phyloP scores from a whole-genome alignment of 2,797 vertebrate species.

The Sebastes aleutianus region DNA sequence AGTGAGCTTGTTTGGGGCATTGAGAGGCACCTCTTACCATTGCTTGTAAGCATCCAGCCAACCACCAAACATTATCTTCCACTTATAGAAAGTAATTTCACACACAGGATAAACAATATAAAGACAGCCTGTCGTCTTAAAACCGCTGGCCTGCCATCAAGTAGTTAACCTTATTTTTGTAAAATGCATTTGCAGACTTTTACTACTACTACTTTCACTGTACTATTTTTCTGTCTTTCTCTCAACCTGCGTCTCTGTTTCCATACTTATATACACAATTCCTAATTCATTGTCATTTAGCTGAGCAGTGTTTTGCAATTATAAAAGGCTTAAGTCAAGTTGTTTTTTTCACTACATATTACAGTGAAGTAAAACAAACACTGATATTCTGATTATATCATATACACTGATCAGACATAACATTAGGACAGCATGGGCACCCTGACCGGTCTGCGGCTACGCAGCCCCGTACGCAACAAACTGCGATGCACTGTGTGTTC shows the following conservation, averaged over 20 bases:
- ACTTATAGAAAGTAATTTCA: conserved; percentile 44
- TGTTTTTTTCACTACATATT: neutral
- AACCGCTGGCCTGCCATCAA: conserved; percentile 31
- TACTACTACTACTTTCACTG: neutral
- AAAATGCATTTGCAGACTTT: neutral
- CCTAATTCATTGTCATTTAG: neutral
- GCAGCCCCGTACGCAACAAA: too few relatives aligned
- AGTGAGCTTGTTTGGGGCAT: conserved; percentile 38
- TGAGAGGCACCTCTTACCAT: conserved; percentile 42
- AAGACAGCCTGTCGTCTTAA: conserved; percentile 40
- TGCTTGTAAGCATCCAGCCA: conserved; percentile 58
- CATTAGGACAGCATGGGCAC: too few relatives aligned
- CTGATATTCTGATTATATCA: neutral
- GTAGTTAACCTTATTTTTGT: conserved; percentile 25
- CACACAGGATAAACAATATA: conserved; percentile 53
- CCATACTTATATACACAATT: neutral
- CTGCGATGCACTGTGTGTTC: too few relatives aligned
- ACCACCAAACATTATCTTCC: conserved; percentile 55
- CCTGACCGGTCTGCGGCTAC: too few relatives aligned
- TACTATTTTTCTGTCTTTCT: neutral
- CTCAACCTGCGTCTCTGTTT: neutral
- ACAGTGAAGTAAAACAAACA: neutral
- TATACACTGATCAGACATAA: too few relatives aligned
- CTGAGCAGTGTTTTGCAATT: neutral
- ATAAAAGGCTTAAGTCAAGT: neutral